A percentile compares a stretch with the other conserved stretches of the same genome.
phyloP scores from a whole-genome alignment of 1,140 invertebrate genomes.

The Latrodectus geometricus region DNA sequence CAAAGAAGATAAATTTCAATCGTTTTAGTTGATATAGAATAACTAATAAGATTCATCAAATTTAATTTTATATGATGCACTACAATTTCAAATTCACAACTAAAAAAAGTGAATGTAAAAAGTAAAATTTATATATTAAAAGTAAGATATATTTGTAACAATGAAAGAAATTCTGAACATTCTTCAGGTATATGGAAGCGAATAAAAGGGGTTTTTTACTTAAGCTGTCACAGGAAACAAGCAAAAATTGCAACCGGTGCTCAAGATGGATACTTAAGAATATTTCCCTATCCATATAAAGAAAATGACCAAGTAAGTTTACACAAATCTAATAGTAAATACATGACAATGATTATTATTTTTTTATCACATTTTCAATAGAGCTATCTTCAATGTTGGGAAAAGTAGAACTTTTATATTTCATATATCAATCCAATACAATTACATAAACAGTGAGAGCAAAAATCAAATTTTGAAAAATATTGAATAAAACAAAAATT shows the following conservation, averaged over 20 bases:
- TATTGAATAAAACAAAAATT: not conserved
- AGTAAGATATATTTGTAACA: not conserved
- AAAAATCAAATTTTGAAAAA: not conserved
- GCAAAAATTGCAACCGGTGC: conserved; percentile 20
- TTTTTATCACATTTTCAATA: no score
- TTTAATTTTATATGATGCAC: no score
- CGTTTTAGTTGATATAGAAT: no score
- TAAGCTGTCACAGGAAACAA: conserved; percentile 26
- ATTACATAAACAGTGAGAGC: not conserved
- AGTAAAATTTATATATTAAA: not conserved
- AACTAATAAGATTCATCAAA: no score
- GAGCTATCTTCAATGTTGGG: not conserved
- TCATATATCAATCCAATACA: not conserved
- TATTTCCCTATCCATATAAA: conserved; percentile 34
- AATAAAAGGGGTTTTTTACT: conserved; percentile 29
- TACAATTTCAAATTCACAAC: not conserved
- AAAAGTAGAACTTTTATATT: no score
- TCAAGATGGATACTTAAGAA: conserved; percentile 34
- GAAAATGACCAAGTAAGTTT: conserved; percentile 22
- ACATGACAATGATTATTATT: not conserved
- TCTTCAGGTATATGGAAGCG: conserved; percentile 28
- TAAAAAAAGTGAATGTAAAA: not conserved
- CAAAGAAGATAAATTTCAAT: no score
- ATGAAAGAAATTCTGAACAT: not conserved
- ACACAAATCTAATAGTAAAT: not conserved